Conservation (phyloP, 2,888 invertebrate genomes). For the Oxyteleia sp. region DNA sequence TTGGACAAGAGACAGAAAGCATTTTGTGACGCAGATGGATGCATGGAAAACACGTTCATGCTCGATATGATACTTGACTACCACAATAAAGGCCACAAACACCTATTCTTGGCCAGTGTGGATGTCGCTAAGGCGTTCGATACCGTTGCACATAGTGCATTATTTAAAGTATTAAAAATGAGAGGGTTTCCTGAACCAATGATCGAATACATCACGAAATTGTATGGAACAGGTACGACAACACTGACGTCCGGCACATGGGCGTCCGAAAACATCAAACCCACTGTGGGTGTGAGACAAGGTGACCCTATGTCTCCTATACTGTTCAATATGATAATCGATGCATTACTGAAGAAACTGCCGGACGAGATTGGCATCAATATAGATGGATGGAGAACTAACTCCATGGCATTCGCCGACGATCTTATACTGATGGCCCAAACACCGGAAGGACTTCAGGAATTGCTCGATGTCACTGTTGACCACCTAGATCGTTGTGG, state of each 20-base stretch:
- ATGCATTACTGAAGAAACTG: background rate
- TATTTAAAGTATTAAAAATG: background rate
- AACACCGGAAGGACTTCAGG: slow-evolving; percentile 76
- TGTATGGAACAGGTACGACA: background rate
- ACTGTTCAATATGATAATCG: slow-evolving; percentile 25
- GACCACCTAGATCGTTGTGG: slow-evolving; percentile 59
- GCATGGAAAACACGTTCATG: slow-evolving; percentile 53
- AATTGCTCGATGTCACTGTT: background rate
- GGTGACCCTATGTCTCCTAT: slow-evolving; percentile 35
- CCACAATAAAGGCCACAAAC: background rate
- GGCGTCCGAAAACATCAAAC: background rate
- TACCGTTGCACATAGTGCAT: slow-evolving; percentile 58
- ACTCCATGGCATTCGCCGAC: background rate
- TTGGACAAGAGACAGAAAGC: slow-evolving; percentile 72
- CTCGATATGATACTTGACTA: slow-evolving; percentile 11
- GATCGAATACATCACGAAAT: background rate
- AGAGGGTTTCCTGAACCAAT: slow-evolving; percentile 5
- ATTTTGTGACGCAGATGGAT: no score
- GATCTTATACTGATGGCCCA: background rate
- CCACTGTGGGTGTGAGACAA: slow-evolving; percentile 34
- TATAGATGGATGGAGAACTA: background rate
- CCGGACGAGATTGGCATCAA: background rate
- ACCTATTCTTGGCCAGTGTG: slow-evolving; percentile 54
- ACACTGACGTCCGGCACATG: background rate
- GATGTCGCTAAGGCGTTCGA: slow-evolving; percentile 77